Base-by-base conservation (phyloP, 2,888 invertebrate species). In the Conus canariensis region DNA sequence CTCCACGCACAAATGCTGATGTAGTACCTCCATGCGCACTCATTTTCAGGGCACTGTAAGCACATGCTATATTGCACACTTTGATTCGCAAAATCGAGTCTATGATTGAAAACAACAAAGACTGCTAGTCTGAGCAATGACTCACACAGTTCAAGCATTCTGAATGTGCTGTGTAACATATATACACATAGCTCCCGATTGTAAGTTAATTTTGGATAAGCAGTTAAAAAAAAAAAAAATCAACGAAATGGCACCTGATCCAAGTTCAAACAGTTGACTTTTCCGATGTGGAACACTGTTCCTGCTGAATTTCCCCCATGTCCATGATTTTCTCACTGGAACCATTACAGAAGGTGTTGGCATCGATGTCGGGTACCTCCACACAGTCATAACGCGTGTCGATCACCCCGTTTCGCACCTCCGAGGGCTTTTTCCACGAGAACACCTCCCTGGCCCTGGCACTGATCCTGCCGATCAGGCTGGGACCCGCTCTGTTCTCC, bases 401-500 rank as follows among this genome's bases (percentile, higher is more conserved):
- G 30, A 80, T 60, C 58, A 25, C 70, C 25, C 58, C 25, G 12
- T 59, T 56, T 59, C 25, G 9, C 77, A 59, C 59, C n/a, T 19
- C 60, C 9, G 45, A 25, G 7, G 82, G 25, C 58, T 56, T 83
- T 45, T 56, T 85, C 45, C 88, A 88, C 25, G 74, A 85, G 30
- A 91, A 59, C 16, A 88, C 30, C 60, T 58, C 59, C 60, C 74
- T 67, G 9, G 88, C 86, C 16, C 88, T 70, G 14, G 19, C 83
- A 56, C 90, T 91, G 60, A 90, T 80, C n/a, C 89, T 60, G 12
- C 60, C 19, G 22, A 88, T 85, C 90, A 90, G 89, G 87, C 56
- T 45, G 77, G 16, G 80, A 30, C 45, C 74, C 83, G 70, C 56
- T 89, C 16, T 77, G 30, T 8, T 88, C 30, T 87, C 58, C 19